These are phyloP conservation scores for Borostomias antarcticus DNA, from an alignment of 2,797 vertebrate species.

Conservation along the genomic window DNA sequence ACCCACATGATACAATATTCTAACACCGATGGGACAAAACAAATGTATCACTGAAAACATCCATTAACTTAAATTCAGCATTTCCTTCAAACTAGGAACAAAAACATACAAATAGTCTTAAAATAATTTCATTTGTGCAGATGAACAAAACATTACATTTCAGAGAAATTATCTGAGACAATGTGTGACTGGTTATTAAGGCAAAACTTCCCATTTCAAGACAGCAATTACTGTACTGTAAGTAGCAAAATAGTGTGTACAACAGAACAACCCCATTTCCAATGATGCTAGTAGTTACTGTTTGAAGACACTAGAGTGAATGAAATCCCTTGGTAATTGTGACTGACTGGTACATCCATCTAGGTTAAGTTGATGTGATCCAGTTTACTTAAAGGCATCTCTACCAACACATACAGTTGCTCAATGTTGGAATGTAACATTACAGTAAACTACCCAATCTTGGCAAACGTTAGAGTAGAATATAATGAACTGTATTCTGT, in stretches of 20 bases:
- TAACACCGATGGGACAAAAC: conserved; percentile 31
- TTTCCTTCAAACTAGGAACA: conserved; percentile 50
- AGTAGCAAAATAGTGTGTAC: conserved; percentile 25
- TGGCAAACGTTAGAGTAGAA: conserved; percentile 39
- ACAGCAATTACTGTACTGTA: conserved; percentile 52
- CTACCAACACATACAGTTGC: conserved; percentile 59
- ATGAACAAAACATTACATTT: conserved; percentile 36
- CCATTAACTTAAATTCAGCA: conserved; percentile 48
- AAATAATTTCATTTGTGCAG: conserved; percentile 37
- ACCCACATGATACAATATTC: conserved; percentile 20
- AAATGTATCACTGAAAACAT: conserved; percentile 36
- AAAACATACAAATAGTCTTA: conserved; percentile 48
- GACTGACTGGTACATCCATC: conserved; percentile 30
- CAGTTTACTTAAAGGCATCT: conserved; percentile 63
- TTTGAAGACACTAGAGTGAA: conserved; percentile 38
- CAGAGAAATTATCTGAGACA: too few species aligned
- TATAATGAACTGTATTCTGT: neutral
- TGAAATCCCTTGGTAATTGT: conserved; percentile 31
- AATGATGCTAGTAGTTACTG: conserved; percentile 31
- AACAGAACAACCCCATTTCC: conserved; percentile 46
- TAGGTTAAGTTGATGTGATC: conserved; percentile 37
- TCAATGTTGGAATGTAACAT: conserved; percentile 51
- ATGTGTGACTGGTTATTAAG: conserved; percentile 57
- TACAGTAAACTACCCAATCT: conserved; percentile 37
- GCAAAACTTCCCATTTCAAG: conserved; percentile 57